phyloP scores from a whole-genome alignment of 2,888 invertebrate species.

The Norana najaformis region DNA sequence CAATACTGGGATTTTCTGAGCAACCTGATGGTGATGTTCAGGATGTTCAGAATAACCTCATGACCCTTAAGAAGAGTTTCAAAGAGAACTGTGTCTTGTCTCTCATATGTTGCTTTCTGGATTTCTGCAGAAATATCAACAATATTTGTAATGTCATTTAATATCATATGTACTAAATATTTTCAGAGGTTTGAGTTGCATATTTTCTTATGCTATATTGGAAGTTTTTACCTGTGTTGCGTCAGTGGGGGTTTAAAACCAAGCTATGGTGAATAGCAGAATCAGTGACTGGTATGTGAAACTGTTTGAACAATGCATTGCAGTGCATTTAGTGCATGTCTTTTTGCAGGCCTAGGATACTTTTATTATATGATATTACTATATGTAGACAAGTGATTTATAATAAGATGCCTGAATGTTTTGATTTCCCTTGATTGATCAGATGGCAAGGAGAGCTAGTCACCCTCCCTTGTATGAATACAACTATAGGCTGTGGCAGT shows the following conservation, averaged over 20 bases:
- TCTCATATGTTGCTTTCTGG: background rate
- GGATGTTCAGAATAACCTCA: too few species aligned
- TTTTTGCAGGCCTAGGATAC: too few species aligned
- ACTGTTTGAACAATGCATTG: background rate
- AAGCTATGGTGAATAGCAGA: background rate
- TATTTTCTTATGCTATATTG: background rate
- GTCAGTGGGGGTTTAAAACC: background rate
- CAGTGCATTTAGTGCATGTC: too few species aligned
- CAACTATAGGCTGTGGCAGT: slow-evolving; percentile 25
- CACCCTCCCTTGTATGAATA: slow-evolving; percentile 25
- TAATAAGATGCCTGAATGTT: background rate
- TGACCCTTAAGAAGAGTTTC: too few species aligned
- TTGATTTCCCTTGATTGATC: slow-evolving; percentile 17
- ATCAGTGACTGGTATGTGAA: background rate
- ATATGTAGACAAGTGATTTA: background rate
- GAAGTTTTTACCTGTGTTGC: background rate
- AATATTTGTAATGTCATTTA: background rate
- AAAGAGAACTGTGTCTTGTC: too few species aligned
- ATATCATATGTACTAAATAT: background rate
- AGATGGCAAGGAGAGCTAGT: slow-evolving; percentile 9
- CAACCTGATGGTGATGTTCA: too few species aligned
- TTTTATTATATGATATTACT: too few species aligned
- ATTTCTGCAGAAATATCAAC: background rate
- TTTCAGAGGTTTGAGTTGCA: background rate
- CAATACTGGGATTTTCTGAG: too few species aligned